These are phyloP conservation scores for Tetrapedia diversipes DNA, from an alignment of 2,888 invertebrate species.

Conservation along the genomic window DNA sequence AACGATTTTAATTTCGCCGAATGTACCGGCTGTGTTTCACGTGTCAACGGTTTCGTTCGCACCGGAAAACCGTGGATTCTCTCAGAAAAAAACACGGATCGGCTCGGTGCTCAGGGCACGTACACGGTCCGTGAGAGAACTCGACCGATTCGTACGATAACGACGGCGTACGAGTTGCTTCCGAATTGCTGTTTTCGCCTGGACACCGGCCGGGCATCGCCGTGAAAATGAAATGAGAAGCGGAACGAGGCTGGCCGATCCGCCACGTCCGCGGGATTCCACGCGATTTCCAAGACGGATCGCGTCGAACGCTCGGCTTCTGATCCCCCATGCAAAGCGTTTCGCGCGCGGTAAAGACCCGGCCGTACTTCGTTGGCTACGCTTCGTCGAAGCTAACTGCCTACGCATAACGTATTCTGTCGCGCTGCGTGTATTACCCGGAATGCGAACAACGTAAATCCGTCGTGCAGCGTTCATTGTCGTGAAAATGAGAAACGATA, in stretches of 20 bases:
- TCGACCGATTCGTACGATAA: slow-evolving; percentile 72
- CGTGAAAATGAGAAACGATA: slow-evolving; percentile 47
- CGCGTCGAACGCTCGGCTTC: slow-evolving; percentile 31
- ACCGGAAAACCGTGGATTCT: slow-evolving; percentile 44
- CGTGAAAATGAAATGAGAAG: slow-evolving; percentile 53
- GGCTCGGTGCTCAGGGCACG: slow-evolving; percentile 57
- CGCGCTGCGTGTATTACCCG: slow-evolving; percentile 13
- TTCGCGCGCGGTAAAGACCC: slow-evolving; percentile 20
- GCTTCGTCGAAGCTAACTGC: slow-evolving; percentile 11
- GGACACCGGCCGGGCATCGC: slow-evolving; percentile 47
- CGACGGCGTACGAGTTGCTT: slow-evolving; percentile 64
- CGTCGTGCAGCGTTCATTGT: slow-evolving; percentile 23
- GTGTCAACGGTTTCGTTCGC: slow-evolving; percentile 39
- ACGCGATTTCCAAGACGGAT: slow-evolving; percentile 44
- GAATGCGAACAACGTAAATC: slow-evolving; percentile 27
- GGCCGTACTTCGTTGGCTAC: slow-evolving; percentile 1
- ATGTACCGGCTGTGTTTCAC: too few relatives aligned
- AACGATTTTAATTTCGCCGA: too few relatives aligned
- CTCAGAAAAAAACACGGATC: slow-evolving; percentile 18
- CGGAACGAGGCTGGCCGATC: slow-evolving; percentile 44
- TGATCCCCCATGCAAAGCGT: slow-evolving; percentile 44
- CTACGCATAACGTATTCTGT: too few relatives aligned
- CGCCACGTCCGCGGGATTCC: slow-evolving; percentile 55
- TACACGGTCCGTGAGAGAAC: slow-evolving; percentile 69
- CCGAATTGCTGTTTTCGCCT: slow-evolving; percentile 67